phyloP scores from a whole-genome alignment of 2,888 invertebrate species.

The Drosophila borealis region DNA sequence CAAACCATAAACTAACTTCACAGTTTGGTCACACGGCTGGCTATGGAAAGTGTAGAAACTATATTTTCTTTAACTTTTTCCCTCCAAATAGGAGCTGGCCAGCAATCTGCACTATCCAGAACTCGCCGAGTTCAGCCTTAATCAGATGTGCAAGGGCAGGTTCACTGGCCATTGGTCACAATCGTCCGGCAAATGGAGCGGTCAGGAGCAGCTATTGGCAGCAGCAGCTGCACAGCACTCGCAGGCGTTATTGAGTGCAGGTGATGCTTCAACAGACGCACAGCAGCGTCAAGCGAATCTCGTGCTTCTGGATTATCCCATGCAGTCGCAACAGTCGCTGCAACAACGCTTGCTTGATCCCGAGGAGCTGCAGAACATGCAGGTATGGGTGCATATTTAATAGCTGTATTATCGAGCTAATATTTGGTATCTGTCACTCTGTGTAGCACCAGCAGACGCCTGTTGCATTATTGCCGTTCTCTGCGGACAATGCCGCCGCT shows the following conservation, averaged over 20 bases:
- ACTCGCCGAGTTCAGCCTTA: constrained; percentile 84
- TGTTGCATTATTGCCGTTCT: constrained; percentile 82
- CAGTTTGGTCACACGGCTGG: not conserved
- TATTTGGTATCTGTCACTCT: not conserved
- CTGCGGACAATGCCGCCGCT: constrained; percentile 75
- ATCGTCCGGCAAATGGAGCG: constrained; percentile 78
- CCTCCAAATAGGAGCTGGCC: constrained; percentile 81
- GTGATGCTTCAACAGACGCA: constrained; percentile 76
- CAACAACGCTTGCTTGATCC: constrained; percentile 85
- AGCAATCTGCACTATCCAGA: constrained; percentile 84
- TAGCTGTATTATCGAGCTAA: not conserved
- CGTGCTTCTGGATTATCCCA: constrained; percentile 84
- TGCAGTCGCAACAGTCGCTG: constrained; percentile 84
- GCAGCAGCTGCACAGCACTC: constrained; percentile 76
- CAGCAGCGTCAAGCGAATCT: constrained; percentile 82
- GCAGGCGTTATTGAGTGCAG: constrained; percentile 74
- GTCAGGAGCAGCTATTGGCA: constrained; percentile 81
- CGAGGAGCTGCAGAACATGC: constrained; percentile 83
- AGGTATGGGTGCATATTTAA: constrained; percentile 63
- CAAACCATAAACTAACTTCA: not conserved
- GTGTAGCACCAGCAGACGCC: constrained; percentile 83
- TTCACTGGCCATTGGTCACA: constrained; percentile 84
- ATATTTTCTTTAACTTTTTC: not conserved
- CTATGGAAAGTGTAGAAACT: not conserved
- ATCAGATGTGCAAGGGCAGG: constrained; percentile 84